A percentile compares a stretch with the other conserved stretches of the same genome.
phyloP scores from a whole-genome alignment of 2,797 vertebrate species.

The Simalia tracyae region DNA sequence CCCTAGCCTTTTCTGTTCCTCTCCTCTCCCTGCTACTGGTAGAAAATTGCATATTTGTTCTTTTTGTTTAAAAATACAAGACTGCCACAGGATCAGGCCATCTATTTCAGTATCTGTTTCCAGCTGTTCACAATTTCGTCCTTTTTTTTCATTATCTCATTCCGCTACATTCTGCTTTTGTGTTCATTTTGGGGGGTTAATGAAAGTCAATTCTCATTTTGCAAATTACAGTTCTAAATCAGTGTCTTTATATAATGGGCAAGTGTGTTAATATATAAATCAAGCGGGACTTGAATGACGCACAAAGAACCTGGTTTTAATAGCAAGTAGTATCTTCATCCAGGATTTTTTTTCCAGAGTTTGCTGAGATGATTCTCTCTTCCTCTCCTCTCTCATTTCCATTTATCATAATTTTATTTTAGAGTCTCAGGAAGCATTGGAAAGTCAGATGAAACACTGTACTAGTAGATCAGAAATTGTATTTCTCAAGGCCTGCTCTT shows the following conservation, averaged over 20 bases:
- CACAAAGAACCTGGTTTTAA: background rate
- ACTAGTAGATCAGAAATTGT: background rate
- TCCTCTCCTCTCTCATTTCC: background rate
- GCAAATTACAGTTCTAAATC: slow-evolving; percentile 7
- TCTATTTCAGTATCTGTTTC: background rate
- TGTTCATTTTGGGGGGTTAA: slow-evolving; percentile 11
- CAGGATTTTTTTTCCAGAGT: background rate
- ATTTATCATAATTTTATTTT: background rate
- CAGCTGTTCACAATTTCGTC: background rate
- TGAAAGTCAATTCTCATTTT: background rate
- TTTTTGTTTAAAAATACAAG: background rate
- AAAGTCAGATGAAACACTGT: background rate
- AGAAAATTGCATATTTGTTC: too few species aligned
- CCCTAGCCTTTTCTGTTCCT: background rate
- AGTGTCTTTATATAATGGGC: background rate
- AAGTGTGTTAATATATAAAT: background rate
- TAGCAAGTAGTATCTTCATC: background rate
- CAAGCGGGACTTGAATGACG: background rate
- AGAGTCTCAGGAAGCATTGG: background rate
- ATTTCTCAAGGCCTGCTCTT: background rate
- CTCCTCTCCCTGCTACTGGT: background rate
- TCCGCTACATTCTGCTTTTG: background rate
- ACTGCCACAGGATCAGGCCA: background rate
- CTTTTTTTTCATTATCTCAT: background rate
- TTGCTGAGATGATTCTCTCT: background rate